These are phyloP conservation scores for Pseudomyrmex flavicornis DNA, from an alignment of 1,140 invertebrate genomes.

Conservation along the genomic window DNA sequence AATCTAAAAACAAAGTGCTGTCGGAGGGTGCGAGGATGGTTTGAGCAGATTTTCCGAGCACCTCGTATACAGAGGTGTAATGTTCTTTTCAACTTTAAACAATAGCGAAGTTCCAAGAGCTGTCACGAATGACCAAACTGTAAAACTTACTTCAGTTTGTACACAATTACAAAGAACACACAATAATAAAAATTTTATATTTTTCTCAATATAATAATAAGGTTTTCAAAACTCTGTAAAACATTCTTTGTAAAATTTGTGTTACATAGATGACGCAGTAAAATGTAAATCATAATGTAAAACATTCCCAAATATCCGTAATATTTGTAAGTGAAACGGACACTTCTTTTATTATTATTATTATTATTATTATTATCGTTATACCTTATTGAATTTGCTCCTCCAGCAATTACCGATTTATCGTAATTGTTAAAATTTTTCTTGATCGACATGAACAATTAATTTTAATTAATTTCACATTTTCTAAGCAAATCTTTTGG, in stretches of 20 bases:
- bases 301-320: conserved; percentile 8
- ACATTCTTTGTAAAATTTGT: background rate
- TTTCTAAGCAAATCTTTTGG: conserved; percentile 7
- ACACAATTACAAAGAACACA: background rate
- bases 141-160: background rate
- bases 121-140: background rate
- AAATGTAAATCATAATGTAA: conserved; percentile 18
- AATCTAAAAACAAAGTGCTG: conserved; percentile 38
- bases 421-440: conserved; percentile 7
- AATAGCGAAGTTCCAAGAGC: background rate
- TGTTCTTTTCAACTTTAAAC: background rate
- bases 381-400: conserved; percentile 10
- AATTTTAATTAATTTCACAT: conserved; percentile 56
- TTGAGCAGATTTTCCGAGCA: conserved; percentile 48
- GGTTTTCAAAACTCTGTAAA: background rate
- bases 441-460: conserved; percentile 44
- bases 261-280: background rate
- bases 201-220: conserved; percentile 1
- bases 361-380: conserved; percentile 5
- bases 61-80: background rate
- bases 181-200: background rate
- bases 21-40: background rate
- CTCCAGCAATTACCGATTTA: background rate
- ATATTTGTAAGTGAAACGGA: conserved; percentile 22
- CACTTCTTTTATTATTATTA: background rate